phyloP scores from a whole-genome alignment of 2,113 vertebrate species.

The Ptilorrhoa leucosticta region DNA sequence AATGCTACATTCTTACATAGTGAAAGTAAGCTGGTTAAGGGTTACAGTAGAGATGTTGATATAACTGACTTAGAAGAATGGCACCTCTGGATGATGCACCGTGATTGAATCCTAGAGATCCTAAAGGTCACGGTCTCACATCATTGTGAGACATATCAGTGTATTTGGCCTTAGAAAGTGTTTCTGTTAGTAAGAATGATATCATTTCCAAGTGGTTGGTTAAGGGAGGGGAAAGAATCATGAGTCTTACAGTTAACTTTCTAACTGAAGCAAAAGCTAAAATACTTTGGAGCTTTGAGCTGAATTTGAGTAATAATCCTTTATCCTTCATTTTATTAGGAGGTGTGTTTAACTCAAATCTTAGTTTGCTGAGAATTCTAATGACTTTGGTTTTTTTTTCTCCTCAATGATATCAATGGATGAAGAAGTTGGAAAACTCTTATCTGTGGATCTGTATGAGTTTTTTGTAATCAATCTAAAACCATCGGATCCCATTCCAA shows the following conservation, averaged over 20 bases:
- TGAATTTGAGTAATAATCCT: neutral
- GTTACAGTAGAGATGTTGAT: neutral
- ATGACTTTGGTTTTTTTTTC: fast-evolving
- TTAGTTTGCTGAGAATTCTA: neutral
- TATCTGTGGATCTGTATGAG: neutral
- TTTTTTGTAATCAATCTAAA: neutral
- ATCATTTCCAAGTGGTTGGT: neutral
- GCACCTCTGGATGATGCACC: neutral
- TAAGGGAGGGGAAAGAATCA: neutral
- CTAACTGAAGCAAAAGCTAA: neutral
- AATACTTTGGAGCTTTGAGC: neutral
- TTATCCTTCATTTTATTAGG: neutral
- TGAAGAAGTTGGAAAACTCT: neutral
- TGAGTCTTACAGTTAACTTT: neutral
- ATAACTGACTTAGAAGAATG: neutral
- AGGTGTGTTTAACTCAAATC: neutral
- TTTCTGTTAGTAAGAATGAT: neutral
- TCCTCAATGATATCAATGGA: neutral
- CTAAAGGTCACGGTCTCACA: neutral
- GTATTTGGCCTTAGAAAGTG: neutral
- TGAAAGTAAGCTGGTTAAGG: neutral
- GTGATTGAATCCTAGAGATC: neutral
- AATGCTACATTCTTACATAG: neutral
- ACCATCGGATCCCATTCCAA: neutral
- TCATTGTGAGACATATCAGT: neutral